phyloP scores from a whole-genome alignment of 2,113 vertebrate species.

The Toxotes jaculatrix region DNA sequence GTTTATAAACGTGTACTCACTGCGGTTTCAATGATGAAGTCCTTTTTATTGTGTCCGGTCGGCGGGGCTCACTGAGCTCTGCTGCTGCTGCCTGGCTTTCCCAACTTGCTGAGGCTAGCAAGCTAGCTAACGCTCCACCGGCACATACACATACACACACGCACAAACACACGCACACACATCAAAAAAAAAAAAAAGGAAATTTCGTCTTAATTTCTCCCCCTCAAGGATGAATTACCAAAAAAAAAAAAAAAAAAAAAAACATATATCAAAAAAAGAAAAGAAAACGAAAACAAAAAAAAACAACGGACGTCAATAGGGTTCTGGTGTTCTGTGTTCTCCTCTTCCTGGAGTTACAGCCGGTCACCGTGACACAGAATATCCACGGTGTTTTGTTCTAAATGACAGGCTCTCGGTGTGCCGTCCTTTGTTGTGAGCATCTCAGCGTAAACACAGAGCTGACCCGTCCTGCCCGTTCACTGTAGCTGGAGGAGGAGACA shows the following conservation, averaged over 20 bases:
- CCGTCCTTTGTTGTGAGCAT: conserved; percentile 81
- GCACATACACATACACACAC: conserved; percentile 1
- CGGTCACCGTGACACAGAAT: conserved; percentile 2
- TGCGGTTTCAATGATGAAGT: conserved; percentile 47
- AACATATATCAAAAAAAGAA: background rate
- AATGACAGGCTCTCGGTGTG: conserved; percentile 55
- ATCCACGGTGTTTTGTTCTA: conserved; percentile 36
- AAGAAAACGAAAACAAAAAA: background rate
- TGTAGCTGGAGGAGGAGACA: conserved; percentile 46
- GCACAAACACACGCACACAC: background rate
- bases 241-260: background rate
- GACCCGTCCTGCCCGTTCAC: conserved; percentile 32
- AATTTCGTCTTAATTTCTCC: conserved; percentile 49
- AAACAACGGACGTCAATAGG: background rate
- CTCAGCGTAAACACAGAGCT: conserved; percentile 77
- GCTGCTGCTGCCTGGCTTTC: conserved; percentile 19
- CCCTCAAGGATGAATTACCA: conserved; percentile 10
- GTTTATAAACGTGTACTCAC: conserved; percentile 60
- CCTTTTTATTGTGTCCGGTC: conserved; percentile 47
- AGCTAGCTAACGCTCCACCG: conserved; percentile 67
- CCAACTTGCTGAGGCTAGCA: conserved; percentile 70
- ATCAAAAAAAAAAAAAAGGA: conserved; percentile 21
- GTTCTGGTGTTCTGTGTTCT: background rate
- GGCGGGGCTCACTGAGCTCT: conserved; percentile 5
- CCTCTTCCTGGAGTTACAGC: conserved; percentile 2